Base-by-base conservation (phyloP, 1,140 invertebrate genomes). In the Halictus rubicundus region DNA sequence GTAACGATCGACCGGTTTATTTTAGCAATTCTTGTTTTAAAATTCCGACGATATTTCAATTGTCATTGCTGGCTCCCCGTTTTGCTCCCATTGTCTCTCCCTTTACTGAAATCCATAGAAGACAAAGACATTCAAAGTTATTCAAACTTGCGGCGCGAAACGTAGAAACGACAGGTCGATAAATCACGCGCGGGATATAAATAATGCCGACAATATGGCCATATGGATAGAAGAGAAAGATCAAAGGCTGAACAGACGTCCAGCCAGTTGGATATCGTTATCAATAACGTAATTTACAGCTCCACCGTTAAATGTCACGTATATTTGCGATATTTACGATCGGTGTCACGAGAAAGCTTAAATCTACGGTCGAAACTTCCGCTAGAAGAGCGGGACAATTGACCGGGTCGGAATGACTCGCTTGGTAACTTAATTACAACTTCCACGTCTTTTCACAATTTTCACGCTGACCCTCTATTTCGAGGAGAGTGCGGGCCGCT, bases 161-260 rank as follows among this genome's bases (percentile, higher is more conserved):
- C 57, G 32, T 69, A 59, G n/a, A 61, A 61, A 54, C 42, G 27
- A 16, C 66, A 37, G 54, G 68, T 77, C 39, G 75, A 77, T 77
- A 77, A 77, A 60, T 77, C 66, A 77, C 66, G 66, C 32, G 19
- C 25, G 42, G 42, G 66, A 59, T 49, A 68, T 77, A 77, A 70
- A 77, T 77, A 77, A 77, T 70, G 49, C 32, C 61, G 69, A 72
- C 49, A 52, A 73, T 59, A 65, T 59, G 37, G 59, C 23, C 1
- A 39, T 21, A 19, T 25, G 37, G 27, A 57, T 59, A 49, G 46
- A 42, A 25, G 10, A 9, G 19, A n/a, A 54, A 21, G 42, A 52
- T 46, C n/a, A 65, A 64, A 27, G 49, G n/a, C 16, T 16, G 60
- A 25, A 60, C 21, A 54, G 9, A 49, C 59, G 39, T n/a, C 4